These are phyloP conservation scores for Calonectris borealis DNA, from an alignment of 2,113 vertebrate genomes.

Conservation along the genomic window DNA sequence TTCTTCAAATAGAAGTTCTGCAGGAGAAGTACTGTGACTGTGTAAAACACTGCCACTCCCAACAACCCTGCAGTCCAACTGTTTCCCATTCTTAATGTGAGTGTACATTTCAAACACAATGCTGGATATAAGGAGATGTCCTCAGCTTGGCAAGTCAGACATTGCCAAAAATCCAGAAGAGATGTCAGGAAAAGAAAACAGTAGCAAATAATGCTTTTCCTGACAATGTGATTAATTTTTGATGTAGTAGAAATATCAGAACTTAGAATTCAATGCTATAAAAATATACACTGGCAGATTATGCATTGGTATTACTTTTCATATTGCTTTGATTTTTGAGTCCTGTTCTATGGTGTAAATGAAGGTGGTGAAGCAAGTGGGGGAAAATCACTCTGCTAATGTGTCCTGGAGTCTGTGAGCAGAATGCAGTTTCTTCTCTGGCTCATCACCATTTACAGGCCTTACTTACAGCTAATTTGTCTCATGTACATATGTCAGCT, in stretches of 20 bases:
- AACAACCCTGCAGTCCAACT: neutral
- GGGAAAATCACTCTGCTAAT: neutral
- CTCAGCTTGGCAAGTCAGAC: neutral
- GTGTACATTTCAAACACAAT: neutral
- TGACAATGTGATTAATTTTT: neutral
- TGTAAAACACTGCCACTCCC: neutral
- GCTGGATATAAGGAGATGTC: neutral
- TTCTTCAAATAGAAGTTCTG: neutral
- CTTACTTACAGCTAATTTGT: neutral
- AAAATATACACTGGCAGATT: neutral
- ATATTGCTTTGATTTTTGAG: neutral
- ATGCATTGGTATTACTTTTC: neutral
- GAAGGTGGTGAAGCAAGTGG: neutral
- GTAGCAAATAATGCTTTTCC: neutral
- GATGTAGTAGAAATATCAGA: neutral
- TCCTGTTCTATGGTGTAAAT: neutral
- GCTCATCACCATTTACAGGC: neutral
- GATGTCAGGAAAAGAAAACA: neutral
- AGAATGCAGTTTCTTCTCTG: neutral
- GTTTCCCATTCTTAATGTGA: neutral
- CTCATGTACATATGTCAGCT: neutral
- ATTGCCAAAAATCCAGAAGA: neutral
- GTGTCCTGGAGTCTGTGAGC: neutral
- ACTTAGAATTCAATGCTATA: neutral
- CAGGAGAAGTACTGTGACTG: neutral